phyloP scores from a whole-genome alignment of 2,888 invertebrate genomes.

The Adineta ricciae region DNA sequence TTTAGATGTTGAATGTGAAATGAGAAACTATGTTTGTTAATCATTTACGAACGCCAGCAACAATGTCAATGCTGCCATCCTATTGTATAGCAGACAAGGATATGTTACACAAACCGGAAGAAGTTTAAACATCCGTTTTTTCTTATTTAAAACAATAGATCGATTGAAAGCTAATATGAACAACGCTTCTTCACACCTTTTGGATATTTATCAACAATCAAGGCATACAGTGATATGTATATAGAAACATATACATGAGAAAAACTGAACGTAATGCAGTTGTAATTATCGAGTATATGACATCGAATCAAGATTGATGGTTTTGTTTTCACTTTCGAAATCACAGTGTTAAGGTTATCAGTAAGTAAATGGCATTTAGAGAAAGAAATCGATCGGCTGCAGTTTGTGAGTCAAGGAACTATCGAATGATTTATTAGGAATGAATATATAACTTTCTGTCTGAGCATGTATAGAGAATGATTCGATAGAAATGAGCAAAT shows the following conservation, averaged over 20 bases:
- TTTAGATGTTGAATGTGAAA: conserved; percentile 9
- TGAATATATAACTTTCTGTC: too few relatives aligned
- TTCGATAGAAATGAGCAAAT: too few relatives aligned
- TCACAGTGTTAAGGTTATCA: not conserved
- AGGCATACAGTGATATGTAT: not conserved
- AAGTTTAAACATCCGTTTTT: conserved; percentile 1
- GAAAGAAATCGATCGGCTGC: not conserved
- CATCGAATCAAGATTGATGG: not conserved
- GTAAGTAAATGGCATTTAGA: not conserved
- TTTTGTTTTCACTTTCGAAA: not conserved
- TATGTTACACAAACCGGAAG: not conserved
- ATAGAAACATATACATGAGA: not conserved
- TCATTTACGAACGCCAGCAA: not conserved
- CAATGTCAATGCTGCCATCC: not conserved
- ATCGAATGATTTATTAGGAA: too few relatives aligned
- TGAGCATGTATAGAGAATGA: too few relatives aligned
- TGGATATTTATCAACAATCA: not conserved
- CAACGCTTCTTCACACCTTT: not conserved
- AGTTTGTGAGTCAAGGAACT: too few relatives aligned
- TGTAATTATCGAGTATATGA: not conserved
- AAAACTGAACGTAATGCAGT: not conserved
- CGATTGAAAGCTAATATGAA: not conserved
- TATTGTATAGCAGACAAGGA: not conserved
- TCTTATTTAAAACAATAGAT: not conserved
- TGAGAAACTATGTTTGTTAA: not conserved